Conservation (phyloP, 1,140 invertebrate species). For the Cotesia glomerata region DNA sequence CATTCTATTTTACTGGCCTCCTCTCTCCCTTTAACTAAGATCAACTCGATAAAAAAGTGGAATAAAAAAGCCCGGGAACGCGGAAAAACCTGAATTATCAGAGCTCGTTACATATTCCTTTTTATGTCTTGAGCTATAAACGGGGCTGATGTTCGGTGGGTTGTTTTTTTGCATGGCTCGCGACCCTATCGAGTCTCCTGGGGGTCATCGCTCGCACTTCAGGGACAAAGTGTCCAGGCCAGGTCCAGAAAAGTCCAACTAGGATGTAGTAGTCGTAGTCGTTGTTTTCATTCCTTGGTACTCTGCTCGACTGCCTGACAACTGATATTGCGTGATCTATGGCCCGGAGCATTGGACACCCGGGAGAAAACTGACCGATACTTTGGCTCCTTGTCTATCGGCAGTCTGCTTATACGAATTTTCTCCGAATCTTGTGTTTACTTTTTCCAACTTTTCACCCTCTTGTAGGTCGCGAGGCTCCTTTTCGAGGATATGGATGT, state of each 20-base stretch:
- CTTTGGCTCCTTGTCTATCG: constrained; percentile 26
- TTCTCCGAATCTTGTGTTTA: constrained; percentile 9
- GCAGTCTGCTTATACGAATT: constrained; percentile 9
- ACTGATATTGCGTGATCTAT: constrained; percentile 65
- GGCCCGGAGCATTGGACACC: constrained; percentile 59
- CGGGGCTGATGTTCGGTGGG: constrained; percentile 20
- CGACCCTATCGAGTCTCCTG: constrained; percentile 48
- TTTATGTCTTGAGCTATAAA: constrained; percentile 59
- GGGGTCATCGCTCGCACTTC: constrained; percentile 63
- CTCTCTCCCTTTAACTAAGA: constrained; percentile 19
- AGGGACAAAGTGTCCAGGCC: constrained; percentile 51
- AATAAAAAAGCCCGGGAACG: constrained; percentile 33
- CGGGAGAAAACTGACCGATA: constrained; percentile 55
- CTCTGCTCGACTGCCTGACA: constrained; percentile 57
- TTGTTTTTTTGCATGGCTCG: constrained; percentile 51
- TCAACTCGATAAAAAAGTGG: constrained; percentile 30
- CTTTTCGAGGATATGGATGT: not conserved
- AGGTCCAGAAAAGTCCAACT: constrained; percentile 20
- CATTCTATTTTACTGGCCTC: not conserved
- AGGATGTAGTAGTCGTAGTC: constrained; percentile 9
- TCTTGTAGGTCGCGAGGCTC: constrained; percentile 15
- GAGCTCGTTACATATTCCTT: constrained; percentile 61
- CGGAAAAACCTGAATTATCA: constrained; percentile 56
- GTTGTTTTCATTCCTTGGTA: constrained; percentile 26
- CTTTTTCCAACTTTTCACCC: constrained; percentile 26